Conservation (phyloP, 35 echinoderm and acorn worm species). For the Antedon bifida region DNA sequence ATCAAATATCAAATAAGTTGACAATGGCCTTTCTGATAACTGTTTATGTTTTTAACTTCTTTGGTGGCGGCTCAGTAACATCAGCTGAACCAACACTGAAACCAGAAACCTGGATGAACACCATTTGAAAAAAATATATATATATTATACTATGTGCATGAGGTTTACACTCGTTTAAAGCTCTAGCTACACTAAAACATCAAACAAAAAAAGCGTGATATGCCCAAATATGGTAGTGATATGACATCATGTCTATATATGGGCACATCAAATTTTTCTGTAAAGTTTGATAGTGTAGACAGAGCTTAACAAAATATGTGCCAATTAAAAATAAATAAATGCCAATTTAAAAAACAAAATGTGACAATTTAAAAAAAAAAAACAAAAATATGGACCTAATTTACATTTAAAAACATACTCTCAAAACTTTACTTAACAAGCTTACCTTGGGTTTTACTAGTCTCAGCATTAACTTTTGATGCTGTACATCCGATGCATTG, state of each 20-base stretch:
- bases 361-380: too few relatives aligned
- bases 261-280: neutral
- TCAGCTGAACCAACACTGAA: constrained; percentile 39
- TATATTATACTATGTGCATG: neutral
- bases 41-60: constrained; percentile 25
- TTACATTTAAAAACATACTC: too few relatives aligned
- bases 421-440: too few relatives aligned
- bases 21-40: too few relatives aligned
- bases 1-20: too few relatives aligned
- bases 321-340: neutral
- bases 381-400: too few relatives aligned
- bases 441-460: constrained; percentile 71
- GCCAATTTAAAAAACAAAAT: neutral
- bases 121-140: neutral
- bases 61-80: constrained; percentile 27
- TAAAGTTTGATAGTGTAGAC: too few relatives aligned
- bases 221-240: too few relatives aligned
- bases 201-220: too few relatives aligned
- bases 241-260: neutral
- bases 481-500: constrained; percentile 67
- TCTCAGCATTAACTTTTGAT: constrained; percentile 36
- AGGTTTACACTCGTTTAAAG: neutral
- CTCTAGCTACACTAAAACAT: too few relatives aligned
- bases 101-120: constrained; percentile 36
- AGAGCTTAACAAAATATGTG: too few relatives aligned